Evolutionary conservation across 2,797 vertebrate species (phyloP), one percentile per base, ranked within the genome.

Genomic region (Nyctalus aviator): DNA sequence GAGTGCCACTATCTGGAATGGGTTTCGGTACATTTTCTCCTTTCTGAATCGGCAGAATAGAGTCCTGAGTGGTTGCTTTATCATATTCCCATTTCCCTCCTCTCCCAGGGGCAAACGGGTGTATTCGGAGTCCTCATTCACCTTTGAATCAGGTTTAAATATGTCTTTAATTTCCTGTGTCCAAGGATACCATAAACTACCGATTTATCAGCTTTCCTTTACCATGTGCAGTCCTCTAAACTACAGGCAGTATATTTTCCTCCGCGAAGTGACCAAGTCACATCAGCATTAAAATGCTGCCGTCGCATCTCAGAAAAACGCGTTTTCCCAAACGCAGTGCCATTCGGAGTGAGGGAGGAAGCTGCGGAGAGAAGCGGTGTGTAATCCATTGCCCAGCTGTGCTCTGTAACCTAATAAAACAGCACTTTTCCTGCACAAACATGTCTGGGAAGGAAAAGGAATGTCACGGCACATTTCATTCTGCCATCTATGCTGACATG

Each of bases 401-500:
- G 59, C 84, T 96, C 94, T 93, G 86, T 55, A 95, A 95, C 92
- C 62, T 90, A 95, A 97, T 90, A 85, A 88, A 97, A 88, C 41
- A 75, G 6, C 0, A 41, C 59, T 78, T 83, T 91, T 75, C 48
- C n/a, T 64, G 89, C 50, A 96, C 75, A 94, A 53, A 93, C 71
- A 62, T 0, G 23, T 86, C 37, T 62, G 83, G 86, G 92, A 96
- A 92, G 73, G 66, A 96, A 94, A 96, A 96, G 79, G 62, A 91
- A 93, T 37, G 91, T 93, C 92, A 89, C 87, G 72, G 88, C n/a
- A 84, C 57, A 94, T 94, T 95, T 97, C 96, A 97, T 94, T 79
- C 96, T 97, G 91, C 78, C 85, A 94, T 64, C 57, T 89, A 89
- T 92, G 97, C 84, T 96, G 92, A 97, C 97, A 96, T 93, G 97